Conservation (phyloP, 2,113 vertebrate species). For the Lophotis ruficrista region DNA sequence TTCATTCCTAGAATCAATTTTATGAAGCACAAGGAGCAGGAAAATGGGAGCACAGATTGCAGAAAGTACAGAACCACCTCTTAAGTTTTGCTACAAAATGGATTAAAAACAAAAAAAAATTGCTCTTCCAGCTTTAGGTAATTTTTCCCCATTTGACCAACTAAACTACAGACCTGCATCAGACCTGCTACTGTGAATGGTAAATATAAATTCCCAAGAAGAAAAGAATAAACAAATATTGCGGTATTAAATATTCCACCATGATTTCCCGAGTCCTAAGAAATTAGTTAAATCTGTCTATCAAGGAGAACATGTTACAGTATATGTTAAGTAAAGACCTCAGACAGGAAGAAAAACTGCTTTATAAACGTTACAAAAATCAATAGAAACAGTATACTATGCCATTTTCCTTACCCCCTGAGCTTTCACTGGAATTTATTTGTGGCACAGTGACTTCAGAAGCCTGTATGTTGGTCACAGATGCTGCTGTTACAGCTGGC, state of each 20-base stretch:
- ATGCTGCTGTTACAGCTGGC: conserved; percentile 81
- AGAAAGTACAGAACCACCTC: neutral
- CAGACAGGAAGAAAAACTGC: neutral
- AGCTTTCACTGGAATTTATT: conserved; percentile 80
- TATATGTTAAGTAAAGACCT: neutral
- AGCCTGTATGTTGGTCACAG: conserved; percentile 80
- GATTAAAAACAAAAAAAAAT: neutral
- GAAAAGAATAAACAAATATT: neutral
- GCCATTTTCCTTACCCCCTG: conserved; percentile 77
- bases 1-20: neutral
- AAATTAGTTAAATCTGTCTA: neutral
- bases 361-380: neutral
- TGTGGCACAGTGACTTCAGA: conserved; percentile 81
- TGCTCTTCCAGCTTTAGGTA: neutral
- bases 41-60: neutral
- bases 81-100: neutral
- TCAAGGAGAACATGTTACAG: neutral
- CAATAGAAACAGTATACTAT: neutral
- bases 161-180: neutral
- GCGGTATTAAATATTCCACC: neutral
- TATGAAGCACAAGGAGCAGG: neutral
- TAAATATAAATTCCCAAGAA: neutral
- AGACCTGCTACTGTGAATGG: neutral
- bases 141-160: neutral
- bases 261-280: neutral